Percentiles rank a stretch among this genome's conserved stretches.
These are phyloP conservation scores for Dasyprocta punctata DNA, from an alignment of 2,113 vertebrate genomes.

Conservation along the genomic window DNA sequence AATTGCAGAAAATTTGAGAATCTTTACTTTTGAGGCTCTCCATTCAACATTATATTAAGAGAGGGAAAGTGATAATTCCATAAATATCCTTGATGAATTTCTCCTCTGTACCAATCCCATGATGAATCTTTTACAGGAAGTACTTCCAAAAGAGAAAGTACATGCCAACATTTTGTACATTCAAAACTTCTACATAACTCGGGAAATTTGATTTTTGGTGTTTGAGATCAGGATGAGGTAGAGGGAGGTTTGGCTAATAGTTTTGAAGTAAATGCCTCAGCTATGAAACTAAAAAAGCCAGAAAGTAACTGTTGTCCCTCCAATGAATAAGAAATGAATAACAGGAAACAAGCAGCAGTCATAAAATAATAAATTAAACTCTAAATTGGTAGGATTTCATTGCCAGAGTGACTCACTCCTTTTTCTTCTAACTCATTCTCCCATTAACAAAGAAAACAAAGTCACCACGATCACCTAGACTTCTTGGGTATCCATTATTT, in stretches of 20 bases:
- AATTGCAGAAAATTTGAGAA: conserved; percentile 22
- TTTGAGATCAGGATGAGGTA: not conserved
- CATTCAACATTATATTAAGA: conserved; percentile 34
- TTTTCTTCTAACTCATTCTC: conserved; percentile 26
- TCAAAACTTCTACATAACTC: not conserved
- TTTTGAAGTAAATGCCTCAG: conserved; percentile 11
- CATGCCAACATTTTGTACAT: not conserved
- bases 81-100: not conserved
- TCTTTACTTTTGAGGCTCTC: not conserved
- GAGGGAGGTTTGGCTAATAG: not conserved
- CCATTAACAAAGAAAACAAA: conserved; percentile 53
- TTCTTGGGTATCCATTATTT: conserved; percentile 23
- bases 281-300: conserved; percentile 10
- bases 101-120: not conserved
- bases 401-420: conserved; percentile 53
- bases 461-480: not conserved
- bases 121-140: not conserved
- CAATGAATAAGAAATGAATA: conserved; percentile 45
- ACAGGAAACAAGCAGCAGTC: conserved; percentile 43
- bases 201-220: conserved; percentile 11
- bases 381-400: conserved; percentile 53
- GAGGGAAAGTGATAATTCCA: not conserved
- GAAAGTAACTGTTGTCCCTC: not conserved
- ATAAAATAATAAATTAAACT: conserved; percentile 53
- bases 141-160: conserved; percentile 27